These are phyloP conservation scores for Phlogophora meticulosa DNA, from an alignment of 2,888 invertebrate genomes.

Conservation along the genomic window DNA sequence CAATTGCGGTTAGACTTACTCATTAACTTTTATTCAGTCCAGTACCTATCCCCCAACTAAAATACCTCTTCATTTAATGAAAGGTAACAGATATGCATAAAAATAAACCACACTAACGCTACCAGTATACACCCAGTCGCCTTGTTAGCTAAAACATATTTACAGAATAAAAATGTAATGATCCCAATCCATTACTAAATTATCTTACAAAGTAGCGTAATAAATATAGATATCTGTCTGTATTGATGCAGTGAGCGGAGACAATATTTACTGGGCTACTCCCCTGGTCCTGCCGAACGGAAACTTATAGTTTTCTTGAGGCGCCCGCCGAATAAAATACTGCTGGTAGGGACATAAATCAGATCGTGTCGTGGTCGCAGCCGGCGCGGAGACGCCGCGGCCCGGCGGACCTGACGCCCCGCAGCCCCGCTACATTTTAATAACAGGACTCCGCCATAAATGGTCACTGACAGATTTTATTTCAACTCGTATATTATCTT, in stretches of 20 bases:
- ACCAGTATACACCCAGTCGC: conserved; percentile 39
- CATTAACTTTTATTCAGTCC: too few species aligned
- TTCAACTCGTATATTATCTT: conserved; percentile 86
- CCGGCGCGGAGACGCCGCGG: conserved; percentile 83
- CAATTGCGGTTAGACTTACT: too few species aligned
- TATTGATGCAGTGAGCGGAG: conserved; percentile 88
- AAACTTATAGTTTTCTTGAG: conserved; percentile 91
- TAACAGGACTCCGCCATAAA: conserved; percentile 87
- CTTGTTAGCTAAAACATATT: conserved; percentile 62
- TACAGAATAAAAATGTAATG: conserved; percentile 78
- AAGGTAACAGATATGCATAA: conserved; percentile 10
- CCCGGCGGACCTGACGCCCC: conserved; percentile 67
- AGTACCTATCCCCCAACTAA: too few species aligned
- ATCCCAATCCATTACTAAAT: conserved; percentile 89
- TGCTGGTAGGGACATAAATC: conserved; percentile 89
- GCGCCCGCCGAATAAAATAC: conserved; percentile 91
- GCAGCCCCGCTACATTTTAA: conserved; percentile 89
- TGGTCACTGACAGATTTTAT: conserved; percentile 90
- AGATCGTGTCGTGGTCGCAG: conserved; percentile 86
- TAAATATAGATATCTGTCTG: conserved; percentile 89
- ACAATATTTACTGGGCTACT: conserved; percentile 90
- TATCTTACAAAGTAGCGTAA: conserved; percentile 86
- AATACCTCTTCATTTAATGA: neutral
- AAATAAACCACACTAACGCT: conserved; percentile 29
- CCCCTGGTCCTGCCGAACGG: conserved; percentile 90